These are phyloP conservation scores for Drosophila formosana DNA, from an alignment of 2,888 invertebrate species.

Conservation along the genomic window DNA sequence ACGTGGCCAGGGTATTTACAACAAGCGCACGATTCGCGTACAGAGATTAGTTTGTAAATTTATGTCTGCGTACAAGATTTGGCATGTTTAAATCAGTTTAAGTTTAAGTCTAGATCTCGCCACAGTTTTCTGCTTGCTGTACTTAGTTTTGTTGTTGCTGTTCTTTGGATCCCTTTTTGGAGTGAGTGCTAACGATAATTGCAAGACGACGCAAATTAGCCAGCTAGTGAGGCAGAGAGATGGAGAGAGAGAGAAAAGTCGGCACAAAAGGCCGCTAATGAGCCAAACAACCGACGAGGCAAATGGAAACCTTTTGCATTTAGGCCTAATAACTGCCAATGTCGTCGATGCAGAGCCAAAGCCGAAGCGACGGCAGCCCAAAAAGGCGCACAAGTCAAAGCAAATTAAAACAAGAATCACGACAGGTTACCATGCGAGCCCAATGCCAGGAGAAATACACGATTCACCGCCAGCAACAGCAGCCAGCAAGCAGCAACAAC, in stretches of 20 bases:
- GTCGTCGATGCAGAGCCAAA: constrained; percentile 23
- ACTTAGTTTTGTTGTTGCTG: constrained; percentile 29
- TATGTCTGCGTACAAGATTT: constrained; percentile 70
- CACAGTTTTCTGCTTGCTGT: constrained; percentile 18
- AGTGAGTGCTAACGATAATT: constrained; percentile 62
- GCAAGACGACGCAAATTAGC: constrained; percentile 54
- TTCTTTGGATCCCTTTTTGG: constrained; percentile 25
- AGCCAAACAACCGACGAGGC: constrained; percentile 60
- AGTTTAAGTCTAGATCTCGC: constrained; percentile 49
- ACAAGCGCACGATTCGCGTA: constrained; percentile 72
- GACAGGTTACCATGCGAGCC: constrained; percentile 81
- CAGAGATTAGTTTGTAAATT: constrained; percentile 71
- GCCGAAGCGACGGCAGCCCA: constrained; percentile 48
- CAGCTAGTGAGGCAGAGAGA: neutral
- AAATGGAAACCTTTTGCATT: constrained; percentile 64
- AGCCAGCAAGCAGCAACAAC: constrained; percentile 1
- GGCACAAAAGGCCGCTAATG: constrained; percentile 63
- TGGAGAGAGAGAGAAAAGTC: neutral
- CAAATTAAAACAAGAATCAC: constrained; percentile 83
- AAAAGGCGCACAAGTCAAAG: constrained; percentile 82
- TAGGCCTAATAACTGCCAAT: constrained; percentile 76
- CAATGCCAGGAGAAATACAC: constrained; percentile 39
- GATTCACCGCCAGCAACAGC: constrained; percentile 46
- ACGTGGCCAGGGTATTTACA: constrained; percentile 41
- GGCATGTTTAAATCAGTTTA: constrained; percentile 57